These are phyloP conservation scores for Ips nitidus DNA, from an alignment of 1,140 invertebrate genomes.

Conservation along the genomic window DNA sequence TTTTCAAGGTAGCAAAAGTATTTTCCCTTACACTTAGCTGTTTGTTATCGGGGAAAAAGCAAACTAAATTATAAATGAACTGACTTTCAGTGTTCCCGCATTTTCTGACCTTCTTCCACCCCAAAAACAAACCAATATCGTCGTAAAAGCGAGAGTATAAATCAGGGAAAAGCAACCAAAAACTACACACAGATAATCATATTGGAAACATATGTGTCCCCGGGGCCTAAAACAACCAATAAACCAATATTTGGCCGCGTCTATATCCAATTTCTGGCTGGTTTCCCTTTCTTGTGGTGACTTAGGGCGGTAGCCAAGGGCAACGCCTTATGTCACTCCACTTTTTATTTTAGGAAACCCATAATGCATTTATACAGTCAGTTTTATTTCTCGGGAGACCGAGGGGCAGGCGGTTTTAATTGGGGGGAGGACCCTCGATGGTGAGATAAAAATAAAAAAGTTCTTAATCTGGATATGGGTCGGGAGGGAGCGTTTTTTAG, in stretches of 20 bases:
- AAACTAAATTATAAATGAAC: too few relatives aligned
- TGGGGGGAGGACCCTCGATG: slow-evolving; percentile 22
- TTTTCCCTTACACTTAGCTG: not conserved
- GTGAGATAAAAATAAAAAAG: slow-evolving; percentile 35
- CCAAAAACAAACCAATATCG: not conserved
- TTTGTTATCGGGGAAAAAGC: too few relatives aligned
- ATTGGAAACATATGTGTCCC: slow-evolving; percentile 23
- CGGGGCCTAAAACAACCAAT: slow-evolving; percentile 19
- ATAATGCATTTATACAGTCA: slow-evolving; percentile 36
- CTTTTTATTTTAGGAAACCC: slow-evolving; percentile 33
- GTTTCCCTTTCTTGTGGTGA: slow-evolving; percentile 24
- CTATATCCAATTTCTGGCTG: slow-evolving; percentile 32
- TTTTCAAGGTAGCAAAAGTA: not conserved
- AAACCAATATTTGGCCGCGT: slow-evolving; percentile 28
- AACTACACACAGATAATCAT: slow-evolving; percentile 23
- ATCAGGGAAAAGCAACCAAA: slow-evolving; percentile 13
- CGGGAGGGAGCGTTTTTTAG: slow-evolving; percentile 22
- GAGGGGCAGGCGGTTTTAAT: slow-evolving; percentile 26
- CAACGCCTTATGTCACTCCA: slow-evolving; percentile 31
- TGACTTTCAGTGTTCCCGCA: too few relatives aligned
- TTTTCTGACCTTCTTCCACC: not conserved
- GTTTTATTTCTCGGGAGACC: slow-evolving; percentile 34
- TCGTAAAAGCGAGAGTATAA: slow-evolving; percentile 1
- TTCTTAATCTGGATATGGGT: slow-evolving; percentile 26
- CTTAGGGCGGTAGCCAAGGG: slow-evolving; percentile 26